Evolutionary conservation across 2,888 invertebrate genomes (phyloP), one percentile per base, ranked within the genome.

Genomic region (Idaea dimidiata): DNA sequence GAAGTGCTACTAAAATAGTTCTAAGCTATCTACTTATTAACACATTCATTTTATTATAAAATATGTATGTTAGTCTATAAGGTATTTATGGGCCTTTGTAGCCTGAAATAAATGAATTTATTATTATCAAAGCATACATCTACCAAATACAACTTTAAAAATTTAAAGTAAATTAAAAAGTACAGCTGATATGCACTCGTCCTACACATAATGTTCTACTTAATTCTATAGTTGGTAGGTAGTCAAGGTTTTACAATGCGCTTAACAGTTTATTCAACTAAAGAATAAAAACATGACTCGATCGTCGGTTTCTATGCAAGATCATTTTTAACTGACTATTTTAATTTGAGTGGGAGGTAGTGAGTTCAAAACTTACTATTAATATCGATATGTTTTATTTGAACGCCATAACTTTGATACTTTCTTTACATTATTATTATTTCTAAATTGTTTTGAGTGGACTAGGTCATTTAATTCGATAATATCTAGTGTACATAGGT

Each of bases 231-330:
- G 24, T 24, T 5, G 24, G 24, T 24, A 24, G 33, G 33, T 33
- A 33, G 7, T 43, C 14, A 10, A 43, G 43, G 5, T 54, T 57
- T 59, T 61, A 65, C 62, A 65, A 65, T 62, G 62, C 62, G 32
- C 57, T 58, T 59, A 56, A 61, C 62, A 32, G 59, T 57, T 59
- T 24, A 24, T 24, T 24, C 43, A 32, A 14, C 43, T 10, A 43
- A 14, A 43, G 24, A 55, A 17, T 53, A 32, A 59, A 59, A 24
- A 61, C 57, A 62, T 43, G 43, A 43, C 43, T 43, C 43, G 10
- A 43, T 43, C 10, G 14, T 43, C 10, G 43, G 43, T 43, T 43
- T 43, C 43, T 43, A 43, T 43, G 43, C 43, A 43, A 43, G 43
- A 43, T 43, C 43, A 43, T 43, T 43, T 10, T 43, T 43, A 14